These are phyloP conservation scores for Drosophila phalerata DNA, from an alignment of 2,888 invertebrate genomes.

Conservation along the genomic window DNA sequence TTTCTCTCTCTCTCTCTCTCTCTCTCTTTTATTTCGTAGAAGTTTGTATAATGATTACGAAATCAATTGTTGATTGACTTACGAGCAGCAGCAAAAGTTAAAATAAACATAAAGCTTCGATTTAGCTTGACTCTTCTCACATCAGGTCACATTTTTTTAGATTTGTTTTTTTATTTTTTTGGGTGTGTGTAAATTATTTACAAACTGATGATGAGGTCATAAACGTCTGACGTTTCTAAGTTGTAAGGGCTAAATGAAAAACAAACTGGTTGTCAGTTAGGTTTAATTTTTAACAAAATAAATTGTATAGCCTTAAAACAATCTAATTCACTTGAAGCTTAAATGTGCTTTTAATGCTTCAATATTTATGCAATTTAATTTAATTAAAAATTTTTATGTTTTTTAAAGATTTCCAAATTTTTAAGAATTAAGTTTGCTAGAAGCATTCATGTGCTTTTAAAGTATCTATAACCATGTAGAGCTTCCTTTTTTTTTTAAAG, in stretches of 20 bases:
- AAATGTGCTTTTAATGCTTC: neutral
- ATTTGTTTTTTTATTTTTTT: neutral
- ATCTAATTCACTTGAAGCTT: neutral
- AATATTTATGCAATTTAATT: neutral
- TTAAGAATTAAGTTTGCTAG: neutral
- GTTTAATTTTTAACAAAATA: constrained; percentile 6
- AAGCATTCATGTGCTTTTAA: constrained; percentile 2
- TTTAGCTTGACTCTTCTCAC: constrained; percentile 17
- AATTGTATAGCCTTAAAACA: neutral
- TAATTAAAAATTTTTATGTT: neutral
- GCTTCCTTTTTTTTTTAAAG: neutral
- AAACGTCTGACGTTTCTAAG: constrained; percentile 19
- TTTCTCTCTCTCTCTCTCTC: neutral
- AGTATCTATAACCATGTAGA: neutral
- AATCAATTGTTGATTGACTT: constrained; percentile 72
- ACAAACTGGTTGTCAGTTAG: neutral
- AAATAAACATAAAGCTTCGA: constrained; percentile 28
- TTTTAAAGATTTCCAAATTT: neutral
- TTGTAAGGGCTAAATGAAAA: constrained; percentile 24
- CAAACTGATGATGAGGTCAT: constrained; percentile 51
- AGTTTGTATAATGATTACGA: constrained; percentile 51
- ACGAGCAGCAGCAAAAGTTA: constrained; percentile 34
- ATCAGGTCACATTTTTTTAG: constrained; percentile 24
- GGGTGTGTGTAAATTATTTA: constrained; percentile 34
- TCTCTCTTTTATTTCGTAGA: constrained; percentile 10